Conservation (phyloP, 2,797 vertebrate species). For the Thalassophryne amazonica region DNA sequence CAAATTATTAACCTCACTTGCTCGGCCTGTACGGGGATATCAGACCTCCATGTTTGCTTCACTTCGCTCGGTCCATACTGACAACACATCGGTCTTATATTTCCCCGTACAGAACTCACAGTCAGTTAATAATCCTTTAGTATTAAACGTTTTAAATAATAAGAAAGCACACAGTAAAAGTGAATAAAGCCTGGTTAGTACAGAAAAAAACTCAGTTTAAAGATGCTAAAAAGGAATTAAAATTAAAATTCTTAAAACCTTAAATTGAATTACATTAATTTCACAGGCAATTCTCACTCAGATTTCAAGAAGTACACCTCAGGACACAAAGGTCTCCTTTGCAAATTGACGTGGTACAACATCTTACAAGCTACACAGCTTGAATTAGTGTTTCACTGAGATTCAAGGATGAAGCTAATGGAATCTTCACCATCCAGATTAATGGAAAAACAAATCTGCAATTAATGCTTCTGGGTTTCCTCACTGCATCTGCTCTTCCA, state of each 20-base stretch:
- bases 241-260: constrained; percentile 37
- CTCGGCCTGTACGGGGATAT: too few relatives aligned
- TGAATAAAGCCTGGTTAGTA: constrained; percentile 32
- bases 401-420: constrained; percentile 50
- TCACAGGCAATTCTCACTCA: constrained; percentile 31
- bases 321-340: constrained; percentile 60
- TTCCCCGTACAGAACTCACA: too few relatives aligned
- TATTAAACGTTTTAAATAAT: too few relatives aligned
- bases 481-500: constrained; percentile 8
- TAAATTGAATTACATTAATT: constrained; percentile 51
- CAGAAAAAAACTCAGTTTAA: constrained; percentile 42
- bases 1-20: too few relatives aligned
- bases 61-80: too few relatives aligned
- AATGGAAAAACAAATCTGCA: constrained; percentile 31
- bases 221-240: constrained; percentile 31
- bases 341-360: constrained; percentile 33
- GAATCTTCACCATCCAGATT: constrained; percentile 36
- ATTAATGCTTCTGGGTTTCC: constrained; percentile 36
- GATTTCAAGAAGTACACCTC: constrained; percentile 42
- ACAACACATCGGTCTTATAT: too few relatives aligned
- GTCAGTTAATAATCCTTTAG: too few relatives aligned
- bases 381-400: constrained; percentile 34
- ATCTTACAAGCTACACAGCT: constrained; percentile 21
- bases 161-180: constrained; percentile 16
- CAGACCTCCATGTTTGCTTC: too few relatives aligned